Evolutionary conservation across 1,140 invertebrate genomes (phyloP), one percentile per base, ranked within the genome.

Genomic region (Habropoda laboriosa): DNA sequence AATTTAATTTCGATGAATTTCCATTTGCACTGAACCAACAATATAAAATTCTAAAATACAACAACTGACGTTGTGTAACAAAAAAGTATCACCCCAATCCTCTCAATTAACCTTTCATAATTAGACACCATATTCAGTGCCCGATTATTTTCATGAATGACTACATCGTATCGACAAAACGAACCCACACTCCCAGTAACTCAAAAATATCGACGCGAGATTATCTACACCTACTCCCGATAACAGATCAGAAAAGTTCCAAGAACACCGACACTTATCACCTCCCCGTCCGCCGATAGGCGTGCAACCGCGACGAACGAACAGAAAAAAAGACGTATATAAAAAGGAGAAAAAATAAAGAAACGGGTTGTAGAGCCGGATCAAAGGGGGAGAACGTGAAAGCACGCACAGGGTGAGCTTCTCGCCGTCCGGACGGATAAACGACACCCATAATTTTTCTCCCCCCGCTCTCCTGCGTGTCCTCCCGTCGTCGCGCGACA

Each of bases 381-480:
- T 57, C 18, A 27, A 63, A 61, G n/a, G n/a, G 27, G 16, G 35
- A 51, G 42, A 60, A 49, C 21, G 27, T 49, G 42, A 45, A n/a
- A n/a, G n/a, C 45, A 5, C 16, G 27, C 24, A 38, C 32, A 7
- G 45, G 49, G 35, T 53, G 32, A 55, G 24, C 16, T n/a, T n/a
- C n/a, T n/a, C n/a, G 3, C 12, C 8, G 27, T n/a, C 47, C 27
- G 40, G 24, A 45, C 53, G 74, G n/a, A 77, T 57, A 58, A 58
- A 70, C 51, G 51, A 27, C 64, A 38, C 12, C 74, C 64, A 70
- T 78, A 78, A 78, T 40, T 78, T 51, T 47, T 21, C 12, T 21
- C 63, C 30, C 35, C 47, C 24, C 64, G 12, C 45, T n/a, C n/a
- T n/a, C n/a, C n/a, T n/a, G n/a, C n/a, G n/a, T n/a, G n/a, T n/a